Evolutionary conservation across 2,113 vertebrate species (phyloP).

Genomic region (Merops nubicus): DNA sequence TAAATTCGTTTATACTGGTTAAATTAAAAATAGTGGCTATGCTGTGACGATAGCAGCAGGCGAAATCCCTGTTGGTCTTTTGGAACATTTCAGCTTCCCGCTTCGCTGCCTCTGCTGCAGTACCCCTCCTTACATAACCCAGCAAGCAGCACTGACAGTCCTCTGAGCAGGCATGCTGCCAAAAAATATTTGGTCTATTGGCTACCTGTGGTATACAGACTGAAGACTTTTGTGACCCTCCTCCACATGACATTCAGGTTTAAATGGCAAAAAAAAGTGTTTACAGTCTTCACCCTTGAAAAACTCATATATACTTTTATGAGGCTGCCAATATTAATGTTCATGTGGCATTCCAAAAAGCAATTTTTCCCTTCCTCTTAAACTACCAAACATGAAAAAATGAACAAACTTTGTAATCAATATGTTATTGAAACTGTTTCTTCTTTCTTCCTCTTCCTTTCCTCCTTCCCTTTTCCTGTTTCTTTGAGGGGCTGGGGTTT

Average conservation of each 20-base stretch:
- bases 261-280: neutral
- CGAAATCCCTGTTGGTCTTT: conserved; percentile 38
- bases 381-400: neutral
- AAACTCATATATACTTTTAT: neutral
- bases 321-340: neutral
- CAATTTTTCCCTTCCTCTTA: neutral
- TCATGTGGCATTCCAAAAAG: neutral
- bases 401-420: neutral
- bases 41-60: conserved; percentile 22
- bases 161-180: neutral
- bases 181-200: neutral
- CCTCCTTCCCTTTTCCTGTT: neutral
- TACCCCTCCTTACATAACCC: neutral
- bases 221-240: neutral
- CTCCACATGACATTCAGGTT: neutral
- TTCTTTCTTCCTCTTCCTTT: neutral
- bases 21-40: conserved; percentile 43
- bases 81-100: conserved; percentile 27
- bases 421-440: neutral
- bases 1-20: conserved; percentile 27
- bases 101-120: neutral
- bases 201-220: neutral
- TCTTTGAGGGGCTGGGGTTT: neutral
- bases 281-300: neutral
- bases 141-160: neutral